Evolutionary conservation across 2,113 vertebrate genomes (phyloP).

Genomic region (Atrichornis clamosus): DNA sequence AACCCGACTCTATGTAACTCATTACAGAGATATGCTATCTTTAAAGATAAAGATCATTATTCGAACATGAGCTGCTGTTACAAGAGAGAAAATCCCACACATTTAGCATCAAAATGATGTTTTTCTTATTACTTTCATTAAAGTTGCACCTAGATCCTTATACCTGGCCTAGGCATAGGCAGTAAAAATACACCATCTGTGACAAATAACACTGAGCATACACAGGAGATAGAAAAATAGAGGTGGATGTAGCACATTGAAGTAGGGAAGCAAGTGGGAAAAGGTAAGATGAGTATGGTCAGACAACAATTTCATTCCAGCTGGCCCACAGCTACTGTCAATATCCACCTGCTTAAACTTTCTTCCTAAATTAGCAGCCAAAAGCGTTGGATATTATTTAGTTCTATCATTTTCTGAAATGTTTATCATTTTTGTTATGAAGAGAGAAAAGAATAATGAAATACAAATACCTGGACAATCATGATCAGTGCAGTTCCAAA

Average conservation of each 20-base stretch:
- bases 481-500: conserved; percentile 97
- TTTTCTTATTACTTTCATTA: not conserved
- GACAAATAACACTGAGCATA: not conserved
- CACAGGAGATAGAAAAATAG: not conserved
- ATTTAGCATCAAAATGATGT: not conserved
- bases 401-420: not conserved
- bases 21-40: not conserved
- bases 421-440: not conserved
- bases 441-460: not conserved
- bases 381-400: not conserved
- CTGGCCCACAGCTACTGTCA: not conserved
- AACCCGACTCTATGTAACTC: not conserved
- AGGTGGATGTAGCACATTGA: not conserved
- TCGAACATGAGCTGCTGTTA: not conserved
- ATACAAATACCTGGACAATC: conserved; percentile 89
- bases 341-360: not conserved
- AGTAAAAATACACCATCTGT: not conserved
- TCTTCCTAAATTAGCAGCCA: not conserved
- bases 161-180: not conserved
- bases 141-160: not conserved
- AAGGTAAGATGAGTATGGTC: not conserved
- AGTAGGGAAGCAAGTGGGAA: not conserved
- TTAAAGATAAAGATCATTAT: not conserved
- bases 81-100: not conserved
- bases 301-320: not conserved